A percentile compares a stretch with the other conserved stretches of the same genome.
These are phyloP conservation scores for Carpatolechia fugitivella DNA, from an alignment of 2,888 invertebrate species.

Conservation along the genomic window DNA sequence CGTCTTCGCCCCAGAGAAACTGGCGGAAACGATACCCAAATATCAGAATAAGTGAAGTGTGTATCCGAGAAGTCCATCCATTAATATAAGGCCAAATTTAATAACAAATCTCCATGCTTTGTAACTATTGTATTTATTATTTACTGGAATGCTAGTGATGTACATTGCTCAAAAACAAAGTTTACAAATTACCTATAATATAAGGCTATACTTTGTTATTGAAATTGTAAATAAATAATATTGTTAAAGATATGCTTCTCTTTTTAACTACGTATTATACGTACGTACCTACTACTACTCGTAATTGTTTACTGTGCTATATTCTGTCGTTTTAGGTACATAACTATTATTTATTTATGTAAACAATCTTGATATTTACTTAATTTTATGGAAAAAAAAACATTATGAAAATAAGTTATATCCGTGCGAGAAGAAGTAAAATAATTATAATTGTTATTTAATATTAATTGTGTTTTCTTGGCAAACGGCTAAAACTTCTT, in stretches of 20 bases:
- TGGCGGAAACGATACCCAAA: conserved; percentile 44
- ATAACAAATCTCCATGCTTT: conserved; percentile 1
- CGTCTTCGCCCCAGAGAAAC: conserved; percentile 83
- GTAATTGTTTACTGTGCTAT: too few species aligned
- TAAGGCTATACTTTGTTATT: conserved; percentile 6
- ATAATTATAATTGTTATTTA: too few species aligned
- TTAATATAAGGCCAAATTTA: background rate
- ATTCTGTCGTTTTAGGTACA: too few species aligned
- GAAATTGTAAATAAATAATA: conserved; percentile 2
- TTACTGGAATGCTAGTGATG: background rate
- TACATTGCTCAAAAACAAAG: conserved; percentile 6
- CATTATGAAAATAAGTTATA: too few species aligned
- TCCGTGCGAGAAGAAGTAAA: too few species aligned
- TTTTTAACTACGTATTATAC: too few species aligned
- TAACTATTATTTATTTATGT: too few species aligned
- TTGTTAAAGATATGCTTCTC: background rate
- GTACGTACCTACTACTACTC: too few species aligned
- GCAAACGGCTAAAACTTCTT: too few species aligned
- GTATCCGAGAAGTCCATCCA: background rate
- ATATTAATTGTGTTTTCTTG: too few species aligned
- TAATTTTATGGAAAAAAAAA: too few species aligned
- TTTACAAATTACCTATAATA: conserved; percentile 5
- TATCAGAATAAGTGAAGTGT: conserved; percentile 12
- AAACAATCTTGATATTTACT: too few species aligned
- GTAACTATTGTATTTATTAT: background rate